Conservation (phyloP, 1,140 invertebrate species). For the Drosophila sulfurigaster region DNA sequence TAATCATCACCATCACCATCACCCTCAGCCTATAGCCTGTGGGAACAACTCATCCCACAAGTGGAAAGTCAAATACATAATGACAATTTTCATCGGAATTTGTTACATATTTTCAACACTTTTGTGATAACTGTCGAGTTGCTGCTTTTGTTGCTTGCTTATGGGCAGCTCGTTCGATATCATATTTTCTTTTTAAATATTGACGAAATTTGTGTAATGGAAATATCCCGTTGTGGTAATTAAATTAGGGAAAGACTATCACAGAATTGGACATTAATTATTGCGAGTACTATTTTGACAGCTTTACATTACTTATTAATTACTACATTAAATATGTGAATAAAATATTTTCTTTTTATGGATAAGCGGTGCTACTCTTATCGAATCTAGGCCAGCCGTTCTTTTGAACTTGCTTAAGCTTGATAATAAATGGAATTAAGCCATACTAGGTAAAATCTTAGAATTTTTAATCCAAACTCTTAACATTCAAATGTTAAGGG, state of each 20-base stretch:
- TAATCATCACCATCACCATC: neutral
- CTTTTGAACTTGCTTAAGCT: neutral
- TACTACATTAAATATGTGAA: too few relatives aligned
- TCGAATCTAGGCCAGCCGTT: neutral
- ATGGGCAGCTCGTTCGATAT: slow-evolving; percentile 46
- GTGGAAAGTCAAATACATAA: slow-evolving; percentile 49
- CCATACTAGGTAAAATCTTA: neutral
- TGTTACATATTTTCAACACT: slow-evolving; percentile 68
- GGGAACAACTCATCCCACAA: neutral
- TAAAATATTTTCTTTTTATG: too few relatives aligned
- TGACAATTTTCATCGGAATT: slow-evolving; percentile 52
- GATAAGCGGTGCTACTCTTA: neutral
- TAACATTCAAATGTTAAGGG: neutral
- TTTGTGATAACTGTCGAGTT: slow-evolving; percentile 55
- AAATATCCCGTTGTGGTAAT: slow-evolving; percentile 11
- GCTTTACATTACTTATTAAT: too few relatives aligned
- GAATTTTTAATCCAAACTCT: neutral
- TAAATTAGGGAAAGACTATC: neutral
- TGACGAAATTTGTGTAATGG: neutral
- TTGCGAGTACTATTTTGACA: too few relatives aligned
- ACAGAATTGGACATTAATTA: too few relatives aligned
- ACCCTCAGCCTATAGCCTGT: slow-evolving; percentile 12
- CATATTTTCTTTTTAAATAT: slow-evolving; percentile 32
- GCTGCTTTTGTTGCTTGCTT: slow-evolving; percentile 51
- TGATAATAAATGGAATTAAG: neutral